These are phyloP conservation scores for Orussus abietinus DNA, from an alignment of 1,140 invertebrate genomes.

Conservation along the genomic window DNA sequence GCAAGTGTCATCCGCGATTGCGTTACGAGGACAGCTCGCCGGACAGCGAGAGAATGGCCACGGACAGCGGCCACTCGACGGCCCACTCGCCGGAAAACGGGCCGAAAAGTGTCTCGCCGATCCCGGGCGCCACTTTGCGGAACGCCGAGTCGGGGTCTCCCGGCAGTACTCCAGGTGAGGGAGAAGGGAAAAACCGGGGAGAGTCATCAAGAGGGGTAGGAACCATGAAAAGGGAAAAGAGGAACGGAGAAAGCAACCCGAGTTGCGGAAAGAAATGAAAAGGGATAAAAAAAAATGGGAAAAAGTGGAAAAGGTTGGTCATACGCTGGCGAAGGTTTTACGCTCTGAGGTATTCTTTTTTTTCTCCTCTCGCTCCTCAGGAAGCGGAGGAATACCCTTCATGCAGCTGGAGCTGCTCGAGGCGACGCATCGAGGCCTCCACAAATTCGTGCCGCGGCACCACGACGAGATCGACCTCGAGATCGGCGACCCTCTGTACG, in stretches of 20 bases:
- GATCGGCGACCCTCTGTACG: conserved; percentile 95
- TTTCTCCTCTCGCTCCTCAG: conserved; percentile 24
- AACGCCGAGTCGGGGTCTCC: conserved; percentile 46
- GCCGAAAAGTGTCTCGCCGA: conserved; percentile 77
- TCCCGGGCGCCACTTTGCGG: conserved; percentile 43
- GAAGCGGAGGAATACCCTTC: conserved; percentile 66
- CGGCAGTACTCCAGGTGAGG: conserved; percentile 45
- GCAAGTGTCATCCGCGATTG: conserved; percentile 63
- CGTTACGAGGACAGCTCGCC: conserved; percentile 79
- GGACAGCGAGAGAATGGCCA: conserved; percentile 76
- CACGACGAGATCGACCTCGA: conserved; percentile 94
- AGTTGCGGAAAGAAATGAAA: no score
- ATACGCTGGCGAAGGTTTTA: no score
- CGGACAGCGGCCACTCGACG: conserved; percentile 85
- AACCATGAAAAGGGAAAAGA: no score
- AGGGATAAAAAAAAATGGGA: no score
- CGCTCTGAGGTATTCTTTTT: no score
- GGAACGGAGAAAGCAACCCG: no score
- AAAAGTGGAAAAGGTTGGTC: no score
- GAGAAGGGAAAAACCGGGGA: no score
- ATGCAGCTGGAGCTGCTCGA: conserved; percentile 84
- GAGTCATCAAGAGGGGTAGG: no score
- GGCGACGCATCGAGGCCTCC: conserved; percentile 90
- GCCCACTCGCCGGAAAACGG: conserved; percentile 82
- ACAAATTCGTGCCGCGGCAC: conserved; percentile 93